Evolutionary conservation across 2,113 vertebrate genomes (phyloP), one percentile per base, ranked within the genome.

Genomic region (Atherinomorus stipes): DNA sequence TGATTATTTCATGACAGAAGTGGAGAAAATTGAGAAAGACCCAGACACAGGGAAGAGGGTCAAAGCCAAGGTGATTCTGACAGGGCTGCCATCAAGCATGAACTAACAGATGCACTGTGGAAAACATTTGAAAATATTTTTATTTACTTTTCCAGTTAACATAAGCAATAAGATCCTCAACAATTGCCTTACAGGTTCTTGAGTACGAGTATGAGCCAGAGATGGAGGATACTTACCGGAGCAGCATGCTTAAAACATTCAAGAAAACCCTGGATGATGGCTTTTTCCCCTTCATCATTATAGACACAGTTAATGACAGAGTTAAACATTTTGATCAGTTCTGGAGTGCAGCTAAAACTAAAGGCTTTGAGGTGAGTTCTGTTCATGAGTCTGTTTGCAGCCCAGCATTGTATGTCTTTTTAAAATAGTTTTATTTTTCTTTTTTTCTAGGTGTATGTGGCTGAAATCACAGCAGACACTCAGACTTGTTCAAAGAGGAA

Each of bases 341-440:
- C 86, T 99, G 98, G 98, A 99, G 98, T 63, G 96, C 98, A 73
- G 98, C 98, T 59, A 99, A 99, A 93, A 99, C 98, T 7, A 99
- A 99, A 88, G 98, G 98, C 1, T 99, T 99, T 91, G 97, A 99
- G 96, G 98, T 99, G 92, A 85, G 82, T 37, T 44, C 40, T 34
- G 13, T 11, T 45, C 5, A 53, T 9, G 5, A 40, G 5, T 61
- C 4, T n/a, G 2, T 42, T 2, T 1, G 3, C 5, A 21, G 12
- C 9, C 15, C 3, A 59, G 1, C 37, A 21, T 58, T 19, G 6
- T n/a, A n/a, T n/a, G 8, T 34, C 31, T 47, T 47, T 47, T 47
- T 78, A 11, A 75, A 63, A 16, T 49, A 2, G 2, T 28, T 63
- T 45, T 54, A 1, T 19, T 85, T 79, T 2, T 71, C 2, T 54